These are phyloP conservation scores for Syndactyla subalaris DNA, from an alignment of 2,797 vertebrate genomes.

Conservation along the genomic window DNA sequence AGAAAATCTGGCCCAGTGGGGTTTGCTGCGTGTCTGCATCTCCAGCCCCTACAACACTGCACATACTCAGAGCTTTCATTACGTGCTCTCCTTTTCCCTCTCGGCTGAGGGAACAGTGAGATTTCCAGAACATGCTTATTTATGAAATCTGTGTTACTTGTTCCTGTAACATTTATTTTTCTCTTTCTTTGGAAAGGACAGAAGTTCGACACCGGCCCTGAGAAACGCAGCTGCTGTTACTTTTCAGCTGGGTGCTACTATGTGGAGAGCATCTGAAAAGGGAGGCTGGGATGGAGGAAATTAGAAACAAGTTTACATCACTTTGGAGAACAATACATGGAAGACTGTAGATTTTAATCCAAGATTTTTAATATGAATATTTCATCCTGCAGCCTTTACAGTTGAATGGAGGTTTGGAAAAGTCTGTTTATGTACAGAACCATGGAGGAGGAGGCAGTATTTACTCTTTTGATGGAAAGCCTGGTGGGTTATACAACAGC, in stretches of 20 bases:
- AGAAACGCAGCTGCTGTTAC: slow-evolving; percentile 38
- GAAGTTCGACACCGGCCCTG: background rate
- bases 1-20: background rate
- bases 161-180: background rate
- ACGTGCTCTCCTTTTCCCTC: background rate
- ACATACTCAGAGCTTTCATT: background rate
- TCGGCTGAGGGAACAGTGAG: background rate
- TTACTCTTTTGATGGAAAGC: background rate
- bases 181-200: slow-evolving; percentile 12
- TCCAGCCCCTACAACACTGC: background rate
- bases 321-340: background rate
- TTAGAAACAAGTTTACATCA: background rate
- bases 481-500: background rate
- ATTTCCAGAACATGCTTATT: background rate
- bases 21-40: background rate
- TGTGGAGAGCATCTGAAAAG: slow-evolving; percentile 5
- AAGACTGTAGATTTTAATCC: slow-evolving; percentile 18
- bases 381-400: background rate
- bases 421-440: background rate
- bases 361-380: background rate
- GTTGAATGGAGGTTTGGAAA: background rate
- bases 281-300: background rate
- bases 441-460: background rate
- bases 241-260: slow-evolving; percentile 32
- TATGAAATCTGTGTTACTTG: background rate